A percentile compares a stretch with the other conserved stretches of the same genome.
Evolutionary conservation across 2,113 vertebrate genomes (phyloP).

Genomic region (Aphelocoma coerulescens): DNA sequence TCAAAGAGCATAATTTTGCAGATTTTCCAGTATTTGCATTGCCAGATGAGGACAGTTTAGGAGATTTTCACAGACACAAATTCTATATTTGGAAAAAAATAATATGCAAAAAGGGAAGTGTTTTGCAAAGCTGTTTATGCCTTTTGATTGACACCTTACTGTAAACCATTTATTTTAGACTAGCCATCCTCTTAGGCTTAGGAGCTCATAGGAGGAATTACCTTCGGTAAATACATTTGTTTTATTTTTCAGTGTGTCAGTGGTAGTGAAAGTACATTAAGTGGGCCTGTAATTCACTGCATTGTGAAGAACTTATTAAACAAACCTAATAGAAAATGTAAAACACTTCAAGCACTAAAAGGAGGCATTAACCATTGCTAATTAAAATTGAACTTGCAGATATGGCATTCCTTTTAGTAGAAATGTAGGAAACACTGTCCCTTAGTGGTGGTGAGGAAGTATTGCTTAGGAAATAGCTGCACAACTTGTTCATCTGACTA

Average conservation of each 20-base stretch:
- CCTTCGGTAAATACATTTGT: neutral
- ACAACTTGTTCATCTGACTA: neutral
- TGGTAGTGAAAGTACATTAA: neutral
- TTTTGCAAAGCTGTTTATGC: neutral
- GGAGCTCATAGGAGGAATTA: neutral
- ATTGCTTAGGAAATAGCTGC: neutral
- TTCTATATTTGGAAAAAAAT: neutral
- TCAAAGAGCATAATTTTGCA: neutral
- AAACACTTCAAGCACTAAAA: neutral
- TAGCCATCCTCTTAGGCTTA: neutral
- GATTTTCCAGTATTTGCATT: neutral
- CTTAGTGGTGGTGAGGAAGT: neutral
- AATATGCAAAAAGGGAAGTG: neutral
- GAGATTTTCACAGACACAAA: neutral
- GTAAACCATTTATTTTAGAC: neutral
- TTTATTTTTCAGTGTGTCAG: neutral
- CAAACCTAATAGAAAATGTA: neutral
- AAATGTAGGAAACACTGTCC: constrained; percentile 38
- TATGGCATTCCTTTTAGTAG: neutral
- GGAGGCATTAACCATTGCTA: neutral
- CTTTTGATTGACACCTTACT: neutral
- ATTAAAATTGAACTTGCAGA: neutral
- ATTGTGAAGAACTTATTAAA: neutral
- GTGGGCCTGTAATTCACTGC: neutral
- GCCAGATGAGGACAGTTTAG: neutral